Conservation (phyloP, 2,797 vertebrate species). For the Danio kyathit region DNA sequence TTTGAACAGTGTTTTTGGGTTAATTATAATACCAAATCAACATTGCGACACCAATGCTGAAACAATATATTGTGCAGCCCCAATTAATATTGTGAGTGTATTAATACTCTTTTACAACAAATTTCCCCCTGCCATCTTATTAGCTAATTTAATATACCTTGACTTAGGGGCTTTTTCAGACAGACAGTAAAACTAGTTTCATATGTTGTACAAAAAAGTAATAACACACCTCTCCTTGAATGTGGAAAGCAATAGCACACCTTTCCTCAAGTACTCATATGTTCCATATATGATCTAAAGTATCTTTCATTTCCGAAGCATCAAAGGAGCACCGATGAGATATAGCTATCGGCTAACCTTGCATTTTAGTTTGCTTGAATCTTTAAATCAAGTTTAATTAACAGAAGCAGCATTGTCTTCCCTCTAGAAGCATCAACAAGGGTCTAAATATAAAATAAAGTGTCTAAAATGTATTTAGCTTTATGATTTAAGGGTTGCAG, state of each 20-base stretch:
- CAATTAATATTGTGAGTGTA: no score
- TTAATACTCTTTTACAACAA: not conserved
- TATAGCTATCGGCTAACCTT: not conserved
- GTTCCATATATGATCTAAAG: not conserved
- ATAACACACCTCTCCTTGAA: constrained; percentile 1
- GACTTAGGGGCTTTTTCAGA: not conserved
- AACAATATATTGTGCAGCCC: no score
- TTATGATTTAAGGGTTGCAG: not conserved
- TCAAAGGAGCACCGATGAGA: not conserved
- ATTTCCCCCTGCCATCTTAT: not conserved
- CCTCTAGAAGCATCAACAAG: no score
- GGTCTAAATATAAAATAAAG: not conserved
- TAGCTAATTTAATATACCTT: constrained; percentile 2
- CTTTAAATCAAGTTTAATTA: not conserved
- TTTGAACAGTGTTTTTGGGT: no score
- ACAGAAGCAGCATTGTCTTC: not conserved
- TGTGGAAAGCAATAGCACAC: constrained; percentile 8
- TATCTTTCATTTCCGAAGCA: not conserved
- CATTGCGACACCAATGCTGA: no score
- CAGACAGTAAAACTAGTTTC: not conserved
- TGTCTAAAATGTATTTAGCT: not conserved
- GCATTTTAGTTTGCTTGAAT: not conserved
- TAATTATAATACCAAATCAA: no score
- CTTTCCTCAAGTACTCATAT: not conserved
- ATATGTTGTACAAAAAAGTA: not conserved